Base-by-base conservation (phyloP, 2,113 vertebrate genomes). In the Amazona guildingii region DNA sequence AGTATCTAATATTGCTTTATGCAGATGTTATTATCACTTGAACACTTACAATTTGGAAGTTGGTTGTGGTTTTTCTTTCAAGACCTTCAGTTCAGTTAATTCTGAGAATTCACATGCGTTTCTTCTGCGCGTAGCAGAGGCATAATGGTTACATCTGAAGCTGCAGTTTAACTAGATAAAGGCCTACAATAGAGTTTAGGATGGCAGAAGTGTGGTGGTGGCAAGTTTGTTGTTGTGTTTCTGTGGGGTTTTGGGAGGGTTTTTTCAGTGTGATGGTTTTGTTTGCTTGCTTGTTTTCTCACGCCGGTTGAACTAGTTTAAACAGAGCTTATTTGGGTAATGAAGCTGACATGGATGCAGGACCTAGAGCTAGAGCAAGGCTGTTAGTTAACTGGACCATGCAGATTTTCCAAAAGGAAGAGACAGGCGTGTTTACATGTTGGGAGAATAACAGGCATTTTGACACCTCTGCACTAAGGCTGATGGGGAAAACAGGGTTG, bases 61-160 rank as follows among this genome's bases (percentile, higher is more conserved):
- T 10, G 57, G 57, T n/a, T 59, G 57, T 24, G n/a, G 9, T 24
- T 59, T 59, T 35, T 59, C 33, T 59, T 35, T 59, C 57, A 59
- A 59, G 33, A 59, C 13, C 21, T 59, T 10, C 33, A 10, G 33
- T 59, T 59, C 57, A 69, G 52, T 46, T 52, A 0, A 41, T n/a
- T 33, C 55, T 75, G 54, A 49, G 24, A 88, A 64, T 8, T 17
- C 41, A 7, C 0, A 0, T 21, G 33, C 0, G 0, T 31, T 59
- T 35, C 37, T 54, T 37, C 21, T 35, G 11, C 20, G 21, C 0
- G 0, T 12, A 21, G 39, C 33, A 52, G 27, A 11, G 33, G 10
- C 0, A 0, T 20, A 7, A 24, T 41, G 25, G 35, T 16, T 48
- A 12, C 11, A 12, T 10, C 61, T 57, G 33, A 74, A 57, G 41